Evolutionary conservation across 64 coral and sea anemone species (phyloP), one percentile per base, ranked within the genome.

Genomic region (Catalaphyllia jardinei): DNA sequence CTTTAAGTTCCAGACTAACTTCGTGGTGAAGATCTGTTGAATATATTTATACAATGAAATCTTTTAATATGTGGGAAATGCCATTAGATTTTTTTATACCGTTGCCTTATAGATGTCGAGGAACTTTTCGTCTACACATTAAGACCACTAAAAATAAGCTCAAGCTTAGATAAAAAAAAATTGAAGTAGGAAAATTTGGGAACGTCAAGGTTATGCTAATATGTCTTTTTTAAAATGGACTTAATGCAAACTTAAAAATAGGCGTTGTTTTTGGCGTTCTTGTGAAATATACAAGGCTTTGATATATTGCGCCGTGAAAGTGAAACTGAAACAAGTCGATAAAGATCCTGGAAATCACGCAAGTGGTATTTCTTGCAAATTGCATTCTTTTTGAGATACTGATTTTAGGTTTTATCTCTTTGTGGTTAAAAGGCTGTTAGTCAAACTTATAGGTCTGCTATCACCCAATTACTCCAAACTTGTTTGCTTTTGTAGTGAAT

Each of bases 11-110:
- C 24, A 85, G 35, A 8, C 35, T 85, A 51, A 22, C 31, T 85
- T 71, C n/a, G 81, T 85, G 63, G 62, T 22, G n/a, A 11, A 8
- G 63, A 85, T 28, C 3, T 85, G 20, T 71, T 85, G 81, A 85
- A 85, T 85, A 85, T 71, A 85, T 71, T 85, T 51, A 85, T 71
- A 38, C 27, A 35, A 85, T 85, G 13, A 85, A 85, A 85, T 49
- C 63, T 85, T 67, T 19, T n/a, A n/a, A n/a, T n/a, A 69, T 85
- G 62, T 85, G 62, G 60, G 62, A 85, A 51, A 67, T 67, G 30
- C 31, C 63, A 71, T 28, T 71, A 52, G 62, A n/a, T 62, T 27
- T 38, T 6, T n/a, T 67, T 67, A 46, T 49, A 84, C 51, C 62
- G 80, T 84, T 85, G 81, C 49, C 62, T 46, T 63, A 1, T 65